A percentile compares a stretch with the other conserved stretches of the same genome.
These are phyloP conservation scores for Protonemura montana DNA, from an alignment of 2,888 invertebrate genomes.

Conservation along the genomic window DNA sequence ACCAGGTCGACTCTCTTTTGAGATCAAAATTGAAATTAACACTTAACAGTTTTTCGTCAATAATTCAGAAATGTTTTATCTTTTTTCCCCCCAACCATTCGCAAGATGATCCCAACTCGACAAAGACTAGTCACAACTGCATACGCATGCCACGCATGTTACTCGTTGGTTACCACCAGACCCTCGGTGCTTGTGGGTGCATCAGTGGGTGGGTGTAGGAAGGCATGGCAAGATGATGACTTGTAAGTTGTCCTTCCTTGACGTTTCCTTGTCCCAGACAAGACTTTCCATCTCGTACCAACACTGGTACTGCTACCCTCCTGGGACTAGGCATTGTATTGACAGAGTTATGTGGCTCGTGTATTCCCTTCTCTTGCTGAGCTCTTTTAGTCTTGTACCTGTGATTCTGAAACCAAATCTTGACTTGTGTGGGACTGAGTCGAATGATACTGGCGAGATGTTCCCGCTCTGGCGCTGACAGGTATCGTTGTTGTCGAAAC, in stretches of 20 bases:
- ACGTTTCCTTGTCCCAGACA: constrained; percentile 68
- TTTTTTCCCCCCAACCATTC: background rate
- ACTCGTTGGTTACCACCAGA: constrained; percentile 59
- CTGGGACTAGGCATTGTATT: constrained; percentile 64
- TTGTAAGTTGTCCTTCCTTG: constrained; percentile 40
- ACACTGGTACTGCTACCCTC: constrained; percentile 91
- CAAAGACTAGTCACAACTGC: background rate
- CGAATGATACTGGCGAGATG: constrained; percentile 94
- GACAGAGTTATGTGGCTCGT: constrained; percentile 63
- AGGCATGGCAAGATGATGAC: constrained; percentile 52
- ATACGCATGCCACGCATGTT: too few relatives aligned
- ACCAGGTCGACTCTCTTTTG: background rate
- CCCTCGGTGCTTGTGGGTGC: constrained; percentile 58
- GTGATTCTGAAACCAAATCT: constrained; percentile 99
- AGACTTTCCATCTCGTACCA: constrained; percentile 94
- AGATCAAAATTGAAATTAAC: background rate
- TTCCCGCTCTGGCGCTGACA: constrained; percentile 97
- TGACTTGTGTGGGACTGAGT: constrained; percentile 93
- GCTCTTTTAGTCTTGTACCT: constrained; percentile 99
- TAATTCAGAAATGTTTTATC: background rate
- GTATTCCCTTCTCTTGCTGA: constrained; percentile 87
- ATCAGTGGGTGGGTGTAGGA: constrained; percentile 59
- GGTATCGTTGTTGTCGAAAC: constrained; percentile 94
- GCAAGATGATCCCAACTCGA: background rate
- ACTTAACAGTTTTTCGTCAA: background rate